These are phyloP conservation scores for Formica selysi DNA, from an alignment of 1,140 invertebrate genomes.

Conservation along the genomic window DNA sequence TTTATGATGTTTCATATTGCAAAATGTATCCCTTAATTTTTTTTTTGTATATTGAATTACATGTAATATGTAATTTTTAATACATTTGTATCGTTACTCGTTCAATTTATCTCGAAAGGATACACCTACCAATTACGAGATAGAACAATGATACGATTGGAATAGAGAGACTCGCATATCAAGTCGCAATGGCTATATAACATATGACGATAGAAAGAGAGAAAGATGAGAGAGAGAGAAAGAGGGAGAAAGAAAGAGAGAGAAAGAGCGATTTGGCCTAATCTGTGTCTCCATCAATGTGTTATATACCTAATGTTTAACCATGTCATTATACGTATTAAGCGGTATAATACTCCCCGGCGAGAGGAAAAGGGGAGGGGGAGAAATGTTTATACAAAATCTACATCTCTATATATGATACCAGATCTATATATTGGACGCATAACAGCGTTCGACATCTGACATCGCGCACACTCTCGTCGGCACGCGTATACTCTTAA, in stretches of 20 bases:
- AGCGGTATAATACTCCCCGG: conserved; percentile 3
- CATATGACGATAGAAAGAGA: background rate
- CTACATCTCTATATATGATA: background rate
- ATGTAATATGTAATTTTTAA: background rate
- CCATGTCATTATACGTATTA: conserved; percentile 50
- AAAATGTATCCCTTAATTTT: background rate
- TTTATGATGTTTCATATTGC: background rate
- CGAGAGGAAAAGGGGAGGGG: background rate
- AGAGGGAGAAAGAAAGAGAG: background rate
- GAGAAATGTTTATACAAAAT: conserved; percentile 11
- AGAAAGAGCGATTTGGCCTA: conserved; percentile 74
- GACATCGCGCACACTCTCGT: conserved; percentile 49
- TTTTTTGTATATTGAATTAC: background rate
- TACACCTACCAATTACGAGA: conserved; percentile 26
- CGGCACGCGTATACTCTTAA: background rate
- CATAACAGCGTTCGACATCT: conserved; percentile 25
- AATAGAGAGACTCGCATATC: conserved; percentile 43
- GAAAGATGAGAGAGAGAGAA: background rate
- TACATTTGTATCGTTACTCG: background rate
- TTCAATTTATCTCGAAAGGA: conserved; percentile 37
- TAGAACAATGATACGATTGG: conserved; percentile 12
- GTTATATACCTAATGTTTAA: conserved; percentile 67
- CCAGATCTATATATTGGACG: background rate
- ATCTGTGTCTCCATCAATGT: conserved; percentile 77
- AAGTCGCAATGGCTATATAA: conserved; percentile 2